Conservation (phyloP, 2,888 invertebrate species). For the Epirrita christyi region DNA sequence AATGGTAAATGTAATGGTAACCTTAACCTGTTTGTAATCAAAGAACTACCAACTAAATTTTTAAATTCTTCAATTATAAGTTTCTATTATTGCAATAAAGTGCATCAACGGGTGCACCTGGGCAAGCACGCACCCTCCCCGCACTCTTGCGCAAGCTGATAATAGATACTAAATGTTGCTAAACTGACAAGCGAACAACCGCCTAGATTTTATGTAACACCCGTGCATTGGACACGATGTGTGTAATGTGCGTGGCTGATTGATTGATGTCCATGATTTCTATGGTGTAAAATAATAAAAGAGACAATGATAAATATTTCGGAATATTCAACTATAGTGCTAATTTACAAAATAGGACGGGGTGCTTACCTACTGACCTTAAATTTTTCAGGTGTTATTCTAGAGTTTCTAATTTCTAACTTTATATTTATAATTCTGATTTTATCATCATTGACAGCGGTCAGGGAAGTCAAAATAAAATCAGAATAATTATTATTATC, state of each 20-base stretch:
- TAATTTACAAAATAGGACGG: background rate
- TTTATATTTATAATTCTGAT: no score
- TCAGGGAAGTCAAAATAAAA: no score
- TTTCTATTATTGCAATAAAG: conserved; percentile 24
- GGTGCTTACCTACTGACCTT: background rate
- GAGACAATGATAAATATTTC: conserved; percentile 4
- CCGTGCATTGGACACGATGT: conserved; percentile 20
- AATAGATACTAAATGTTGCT: conserved; percentile 71
- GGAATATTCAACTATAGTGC: background rate
- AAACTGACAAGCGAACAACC: conserved; percentile 65
- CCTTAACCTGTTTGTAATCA: background rate
- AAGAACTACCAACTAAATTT: conserved; percentile 2
- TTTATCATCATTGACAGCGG: no score
- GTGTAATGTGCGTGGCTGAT: conserved; percentile 23
- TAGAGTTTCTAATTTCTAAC: no score
- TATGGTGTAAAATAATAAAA: conserved; percentile 22
- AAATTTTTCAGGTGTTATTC: no score
- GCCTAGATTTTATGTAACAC: conserved; percentile 49
- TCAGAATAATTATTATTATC: no score
- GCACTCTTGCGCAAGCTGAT: conserved; percentile 66
- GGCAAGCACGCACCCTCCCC: conserved; percentile 51
- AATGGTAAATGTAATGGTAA: no score
- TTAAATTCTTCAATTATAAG: conserved; percentile 16
- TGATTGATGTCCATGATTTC: conserved; percentile 22
- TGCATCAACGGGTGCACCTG: conserved; percentile 26